These are phyloP conservation scores for Ptilonorhynchus violaceus DNA, from an alignment of 2,113 vertebrate species.

Conservation along the genomic window DNA sequence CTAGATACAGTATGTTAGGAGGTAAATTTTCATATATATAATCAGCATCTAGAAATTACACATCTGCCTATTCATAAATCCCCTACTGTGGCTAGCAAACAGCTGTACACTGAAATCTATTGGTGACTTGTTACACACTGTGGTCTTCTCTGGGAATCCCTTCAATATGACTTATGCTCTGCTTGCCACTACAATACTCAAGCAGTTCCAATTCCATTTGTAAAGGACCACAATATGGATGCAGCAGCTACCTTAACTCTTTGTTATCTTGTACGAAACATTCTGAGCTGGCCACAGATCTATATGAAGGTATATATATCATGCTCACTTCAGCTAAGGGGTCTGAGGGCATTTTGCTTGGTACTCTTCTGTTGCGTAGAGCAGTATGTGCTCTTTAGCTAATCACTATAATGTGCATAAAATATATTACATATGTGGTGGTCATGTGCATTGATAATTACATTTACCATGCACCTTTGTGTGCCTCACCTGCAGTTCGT, in stretches of 20 bases:
- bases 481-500: background rate
- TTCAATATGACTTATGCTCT: background rate
- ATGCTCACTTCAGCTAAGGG: background rate
- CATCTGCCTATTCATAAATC: background rate
- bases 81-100: background rate
- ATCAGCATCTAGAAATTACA: background rate
- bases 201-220: background rate
- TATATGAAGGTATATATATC: fast-evolving
- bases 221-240: background rate
- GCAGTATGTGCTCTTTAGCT: background rate
- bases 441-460: background rate
- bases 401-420: background rate
- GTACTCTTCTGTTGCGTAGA: background rate
- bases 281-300: background rate
- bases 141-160: background rate
- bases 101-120: background rate
- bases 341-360: background rate
- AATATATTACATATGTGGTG: background rate
- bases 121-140: background rate
- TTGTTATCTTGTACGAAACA: background rate
- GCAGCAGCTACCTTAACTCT: fast-evolving
- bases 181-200: background rate
- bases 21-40: background rate
- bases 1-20: background rate
- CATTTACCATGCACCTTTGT: background rate